Evolutionary conservation across 2,888 invertebrate genomes (phyloP), one percentile per base, ranked within the genome.

Genomic region (Cerceris ruficornis): DNA sequence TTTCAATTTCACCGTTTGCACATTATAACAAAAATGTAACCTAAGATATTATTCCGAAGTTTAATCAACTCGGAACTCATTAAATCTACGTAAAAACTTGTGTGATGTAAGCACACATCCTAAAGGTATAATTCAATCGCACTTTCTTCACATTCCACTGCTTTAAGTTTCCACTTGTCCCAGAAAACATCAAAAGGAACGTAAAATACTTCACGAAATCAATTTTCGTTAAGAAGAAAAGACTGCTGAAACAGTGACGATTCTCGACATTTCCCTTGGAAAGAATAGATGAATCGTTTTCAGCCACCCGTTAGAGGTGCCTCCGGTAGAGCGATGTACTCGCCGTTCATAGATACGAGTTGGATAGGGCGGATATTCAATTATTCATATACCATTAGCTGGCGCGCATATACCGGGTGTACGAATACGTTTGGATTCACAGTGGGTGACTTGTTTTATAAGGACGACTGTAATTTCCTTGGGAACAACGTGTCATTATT

Each of bases 311-410:
- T 77, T 85, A 79, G 72, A 58, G 61, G 57, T 61, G n/a, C 52
- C 57, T 50, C 69, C 69, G 78, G 64, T 66, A 75, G 69, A 78
- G 67, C 75, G 77, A 82, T 82, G 84, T 80, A 78, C 75, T 68
- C 68, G 70, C 49, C 57, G 77, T 69, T 75, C 80, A 69, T 75
- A 84, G 85, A 85, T 83, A 84, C 78, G 69, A 78, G 85, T 72
- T 65, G 76, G 86, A 81, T 81, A 87, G 82, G 76, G 74, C 84
- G 83, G 81, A 83, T 81, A 86, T 86, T 87, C 87, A 87, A 87
- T 87, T 86, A 87, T 87, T 87, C 87, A 87, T 87, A 86, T 81
- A 80, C 81, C 82, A 86, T 87, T 87, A 87, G 81, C 78, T 77
- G 77, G 74, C 79, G 82, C 78, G 75, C 70, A 81, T 84, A 62